Conservation (phyloP, 2,113 vertebrate species). For the Micromys minutus region DNA sequence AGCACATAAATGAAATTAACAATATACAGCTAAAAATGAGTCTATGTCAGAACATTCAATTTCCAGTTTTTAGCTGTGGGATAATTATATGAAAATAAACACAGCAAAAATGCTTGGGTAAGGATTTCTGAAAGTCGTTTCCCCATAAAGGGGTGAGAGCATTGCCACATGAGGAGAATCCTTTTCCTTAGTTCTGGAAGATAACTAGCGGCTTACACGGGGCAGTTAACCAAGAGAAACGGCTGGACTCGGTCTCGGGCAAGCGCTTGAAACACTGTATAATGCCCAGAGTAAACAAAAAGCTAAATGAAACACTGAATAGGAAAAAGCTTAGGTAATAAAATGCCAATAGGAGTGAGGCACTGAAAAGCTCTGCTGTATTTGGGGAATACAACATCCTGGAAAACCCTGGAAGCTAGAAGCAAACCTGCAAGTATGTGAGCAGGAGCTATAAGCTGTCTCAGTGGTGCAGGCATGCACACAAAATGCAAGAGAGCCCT, state of each 20-base stretch:
- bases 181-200: constrained; percentile 34
- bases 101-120: constrained; percentile 11
- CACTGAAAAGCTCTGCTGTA: neutral
- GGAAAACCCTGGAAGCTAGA: neutral
- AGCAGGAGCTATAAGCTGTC: neutral
- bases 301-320: neutral
- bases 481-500: neutral
- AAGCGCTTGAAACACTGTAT: neutral
- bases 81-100: constrained; percentile 20
- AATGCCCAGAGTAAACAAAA: neutral
- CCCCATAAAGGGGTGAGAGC: neutral
- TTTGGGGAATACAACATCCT: neutral
- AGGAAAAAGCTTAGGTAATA: neutral
- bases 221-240: constrained; percentile 31
- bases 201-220: neutral
- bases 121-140: constrained; percentile 26
- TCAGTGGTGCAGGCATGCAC: neutral
- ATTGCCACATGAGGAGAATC: neutral
- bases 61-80: constrained; percentile 32
- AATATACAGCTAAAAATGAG: constrained; percentile 23
- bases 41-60: neutral
- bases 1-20: constrained; percentile 33
- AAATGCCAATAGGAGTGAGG: neutral
- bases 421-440: neutral
- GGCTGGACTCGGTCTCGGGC: neutral